Percentiles rank a stretch among this genome's conserved stretches.
Evolutionary conservation across 2,888 invertebrate species (phyloP).

Genomic region (Steinernema scapterisci): DNA sequence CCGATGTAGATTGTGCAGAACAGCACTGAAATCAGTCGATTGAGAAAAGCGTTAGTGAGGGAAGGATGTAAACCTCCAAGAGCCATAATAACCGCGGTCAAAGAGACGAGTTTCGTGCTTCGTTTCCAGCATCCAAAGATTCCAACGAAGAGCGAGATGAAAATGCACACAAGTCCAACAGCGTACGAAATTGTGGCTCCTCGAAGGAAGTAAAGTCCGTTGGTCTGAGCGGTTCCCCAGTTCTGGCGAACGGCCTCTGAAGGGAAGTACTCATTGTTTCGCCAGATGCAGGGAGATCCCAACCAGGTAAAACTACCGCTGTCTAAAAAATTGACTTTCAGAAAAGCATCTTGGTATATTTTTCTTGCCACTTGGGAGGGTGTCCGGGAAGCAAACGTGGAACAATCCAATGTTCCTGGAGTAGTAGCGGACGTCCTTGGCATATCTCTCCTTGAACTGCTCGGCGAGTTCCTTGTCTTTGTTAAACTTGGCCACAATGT

Average conservation of each 20-base stretch:
- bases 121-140: slow-evolving; percentile 95
- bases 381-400: slow-evolving; percentile 90
- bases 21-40: slow-evolving; percentile 74
- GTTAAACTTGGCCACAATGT: slow-evolving; percentile 59
- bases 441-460: slow-evolving; percentile 71
- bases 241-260: slow-evolving; percentile 36
- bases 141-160: slow-evolving; percentile 92
- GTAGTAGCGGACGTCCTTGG: slow-evolving; percentile 84
- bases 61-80: slow-evolving; percentile 77
- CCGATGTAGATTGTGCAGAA: slow-evolving; percentile 92
- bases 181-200: slow-evolving; percentile 91
- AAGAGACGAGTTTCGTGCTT: slow-evolving; percentile 88
- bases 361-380: slow-evolving; percentile 74
- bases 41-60: too few relatives aligned
- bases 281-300: slow-evolving; percentile 53
- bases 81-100: slow-evolving; percentile 87
- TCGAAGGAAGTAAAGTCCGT: slow-evolving; percentile 77
- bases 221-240: slow-evolving; percentile 40
- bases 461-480: slow-evolving; percentile 58
- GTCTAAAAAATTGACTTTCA: slow-evolving; percentile 41
- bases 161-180: slow-evolving; percentile 85
- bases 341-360: background rate
- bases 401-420: slow-evolving; percentile 91
- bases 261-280: slow-evolving; percentile 54
- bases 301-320: slow-evolving; percentile 60